These are phyloP conservation scores for Temnothorax unifasciatus DNA, from an alignment of 2,888 invertebrate species.

Conservation along the genomic window DNA sequence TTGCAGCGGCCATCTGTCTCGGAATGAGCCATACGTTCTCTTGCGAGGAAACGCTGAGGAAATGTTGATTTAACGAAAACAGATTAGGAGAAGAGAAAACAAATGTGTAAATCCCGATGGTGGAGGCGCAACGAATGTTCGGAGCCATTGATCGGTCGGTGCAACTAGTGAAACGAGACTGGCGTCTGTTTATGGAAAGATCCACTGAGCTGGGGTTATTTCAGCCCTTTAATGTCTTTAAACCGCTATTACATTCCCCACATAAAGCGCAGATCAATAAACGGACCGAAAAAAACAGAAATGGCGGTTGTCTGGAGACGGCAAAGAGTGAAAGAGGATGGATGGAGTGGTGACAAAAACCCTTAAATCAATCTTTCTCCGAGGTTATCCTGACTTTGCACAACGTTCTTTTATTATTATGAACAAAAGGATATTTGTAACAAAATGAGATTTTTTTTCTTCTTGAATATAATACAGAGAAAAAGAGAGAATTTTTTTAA, in stretches of 20 bases:
- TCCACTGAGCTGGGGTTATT: neutral
- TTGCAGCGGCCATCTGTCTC: neutral
- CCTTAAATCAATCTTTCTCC: conserved; percentile 48
- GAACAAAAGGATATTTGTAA: neutral
- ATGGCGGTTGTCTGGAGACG: neutral
- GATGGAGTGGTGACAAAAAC: conserved; percentile 39
- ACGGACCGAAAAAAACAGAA: conserved; percentile 10
- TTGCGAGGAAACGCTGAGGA: neutral
- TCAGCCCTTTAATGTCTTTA: neutral
- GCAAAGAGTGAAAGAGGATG: conserved; percentile 35
- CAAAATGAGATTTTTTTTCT: conserved; percentile 18
- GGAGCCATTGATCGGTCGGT: neutral
- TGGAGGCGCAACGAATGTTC: neutral
- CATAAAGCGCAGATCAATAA: conserved; percentile 31
- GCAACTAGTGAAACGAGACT: neutral
- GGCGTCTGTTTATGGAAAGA: neutral
- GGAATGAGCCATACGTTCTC: neutral
- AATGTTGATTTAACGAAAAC: conserved; percentile 1
- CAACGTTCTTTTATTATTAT: neutral
- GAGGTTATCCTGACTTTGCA: conserved; percentile 30
- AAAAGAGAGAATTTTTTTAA: neutral
- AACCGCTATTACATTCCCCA: neutral
- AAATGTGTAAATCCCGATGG: neutral
- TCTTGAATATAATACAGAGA: neutral
- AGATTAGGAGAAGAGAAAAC: neutral